Evolutionary conservation across 2,888 invertebrate genomes (phyloP), one percentile per base, ranked within the genome.

Genomic region (Rotaria socialis): DNA sequence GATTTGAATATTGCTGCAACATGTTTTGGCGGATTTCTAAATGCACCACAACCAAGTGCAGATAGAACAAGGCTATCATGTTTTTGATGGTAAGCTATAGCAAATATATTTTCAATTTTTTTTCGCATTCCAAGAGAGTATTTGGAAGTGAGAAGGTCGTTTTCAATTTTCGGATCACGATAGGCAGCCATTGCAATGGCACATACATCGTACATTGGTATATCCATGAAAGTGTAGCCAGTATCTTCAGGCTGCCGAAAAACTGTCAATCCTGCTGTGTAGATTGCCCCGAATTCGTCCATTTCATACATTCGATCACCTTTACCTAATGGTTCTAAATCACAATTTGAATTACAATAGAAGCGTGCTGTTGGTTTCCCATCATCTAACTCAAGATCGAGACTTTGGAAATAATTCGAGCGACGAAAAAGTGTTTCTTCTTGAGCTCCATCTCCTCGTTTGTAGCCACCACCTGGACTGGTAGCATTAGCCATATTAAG

Each of bases 341-440:
- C 80, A 47, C 80, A 22, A 24, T 80, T 80, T n/a, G 80, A 80
- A 47, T 80, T n/a, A n/a, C 47, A 80, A 80, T 11, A 47, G 47
- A 47, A 80, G 2, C 80, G 43, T 3, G 43, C 47, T 0, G 80
- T 19, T 47, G 80, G 80, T 47, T 80, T 80, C 2, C 47, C 80
- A n/a, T n/a, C 47, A n/a, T 80, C 80, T 14, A 80, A 47, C n/a
- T n/a, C 47, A 22, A 16, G 0, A 47, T 80, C 80, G 24, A 80
- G 80, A 47, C 80, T 80, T 80, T 47, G 80, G n/a, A 8, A 80
- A 47, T 80, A 80, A 80, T 80, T 47, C 19, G 80, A 80, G 24
- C 80, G 80, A 43, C 80, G 80, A 47, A 80, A 80, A 47, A 80
- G 43, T 47, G 80, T 47, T n/a, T 80, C 80, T 80, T 80, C 80